phyloP scores from a whole-genome alignment of 1,140 invertebrate genomes.

The Piezodorus guildinii region DNA sequence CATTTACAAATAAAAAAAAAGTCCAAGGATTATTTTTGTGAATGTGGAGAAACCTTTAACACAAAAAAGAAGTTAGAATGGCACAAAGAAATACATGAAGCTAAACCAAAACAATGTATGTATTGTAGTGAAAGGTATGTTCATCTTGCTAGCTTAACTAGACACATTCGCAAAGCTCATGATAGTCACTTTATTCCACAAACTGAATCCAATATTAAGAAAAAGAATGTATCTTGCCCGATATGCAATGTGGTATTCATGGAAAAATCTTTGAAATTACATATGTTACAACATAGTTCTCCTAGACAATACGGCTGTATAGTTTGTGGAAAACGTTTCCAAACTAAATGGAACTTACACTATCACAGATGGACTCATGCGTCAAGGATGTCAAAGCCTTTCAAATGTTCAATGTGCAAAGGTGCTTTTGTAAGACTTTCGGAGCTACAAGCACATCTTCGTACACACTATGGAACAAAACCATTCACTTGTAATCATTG shows the following conservation, averaged over 20 bases:
- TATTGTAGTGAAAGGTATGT: constrained; percentile 75
- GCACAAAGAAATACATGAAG: constrained; percentile 75
- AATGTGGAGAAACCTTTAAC: constrained; percentile 66
- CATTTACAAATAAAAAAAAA: constrained; percentile 54
- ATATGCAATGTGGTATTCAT: constrained; percentile 69
- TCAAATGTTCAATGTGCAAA: constrained; percentile 71
- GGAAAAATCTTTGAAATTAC: constrained; percentile 62
- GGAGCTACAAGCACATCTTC: constrained; percentile 72
- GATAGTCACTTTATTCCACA: constrained; percentile 59
- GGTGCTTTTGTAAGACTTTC: constrained; percentile 66
- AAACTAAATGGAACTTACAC: constrained; percentile 79
- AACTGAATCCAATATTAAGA: constrained; percentile 38
- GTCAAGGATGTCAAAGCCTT: constrained; percentile 66
- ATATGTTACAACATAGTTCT: constrained; percentile 65
- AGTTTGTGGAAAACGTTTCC: constrained; percentile 73
- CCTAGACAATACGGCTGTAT: constrained; percentile 62
- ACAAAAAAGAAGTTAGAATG: constrained; percentile 68
- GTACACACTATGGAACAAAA: constrained; percentile 63
- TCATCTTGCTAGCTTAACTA: constrained; percentile 63
- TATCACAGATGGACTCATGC: constrained; percentile 83
- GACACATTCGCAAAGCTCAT: constrained; percentile 70
- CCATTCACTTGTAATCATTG: constrained; percentile 87
- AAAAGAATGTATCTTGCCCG: constrained; percentile 63
- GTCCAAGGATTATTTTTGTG: constrained; percentile 63
- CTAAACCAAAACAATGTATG: constrained; percentile 67